Conservation (phyloP, 37 sponge, comb jelly and placozoan species). For the Hexactinellida sp. region DNA sequence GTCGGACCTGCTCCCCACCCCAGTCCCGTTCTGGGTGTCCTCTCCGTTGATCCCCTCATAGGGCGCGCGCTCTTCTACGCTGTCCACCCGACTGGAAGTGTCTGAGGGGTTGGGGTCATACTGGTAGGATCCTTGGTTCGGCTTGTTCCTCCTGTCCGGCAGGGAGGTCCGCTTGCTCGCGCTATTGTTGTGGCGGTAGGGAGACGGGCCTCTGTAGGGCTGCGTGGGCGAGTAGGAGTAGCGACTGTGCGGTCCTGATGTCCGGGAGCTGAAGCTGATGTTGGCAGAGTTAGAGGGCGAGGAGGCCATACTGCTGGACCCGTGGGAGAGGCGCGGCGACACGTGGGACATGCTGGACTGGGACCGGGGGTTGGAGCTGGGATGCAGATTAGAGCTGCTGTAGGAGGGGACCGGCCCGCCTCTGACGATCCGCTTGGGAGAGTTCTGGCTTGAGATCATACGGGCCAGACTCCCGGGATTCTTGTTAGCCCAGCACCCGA, state of each 20-base stretch:
- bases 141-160: not conserved
- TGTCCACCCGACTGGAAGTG: not conserved
- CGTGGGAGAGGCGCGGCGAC: not conserved
- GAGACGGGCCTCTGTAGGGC: not conserved
- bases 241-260: not conserved
- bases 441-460: not conserved
- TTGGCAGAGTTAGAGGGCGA: not conserved
- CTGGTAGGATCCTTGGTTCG: not conserved
- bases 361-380: not conserved
- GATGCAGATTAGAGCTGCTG: not conserved
- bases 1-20: too few species aligned
- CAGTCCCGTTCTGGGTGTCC: not conserved
- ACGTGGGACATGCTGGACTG: not conserved
- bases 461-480: not conserved
- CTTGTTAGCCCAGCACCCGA: not conserved
- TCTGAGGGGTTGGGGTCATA: not conserved
- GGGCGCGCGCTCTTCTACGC: not conserved
- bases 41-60: not conserved
- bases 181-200: not conserved
- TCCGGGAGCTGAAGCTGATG: not conserved
- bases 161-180: not conserved
- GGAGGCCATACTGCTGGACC: not conserved
- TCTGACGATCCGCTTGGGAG: not conserved
- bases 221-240: not conserved
- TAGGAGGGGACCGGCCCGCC: not conserved